Evolutionary conservation across 1,140 invertebrate species (phyloP), one percentile per base, ranked within the genome.

Genomic region (Phymastichus coffea): DNA sequence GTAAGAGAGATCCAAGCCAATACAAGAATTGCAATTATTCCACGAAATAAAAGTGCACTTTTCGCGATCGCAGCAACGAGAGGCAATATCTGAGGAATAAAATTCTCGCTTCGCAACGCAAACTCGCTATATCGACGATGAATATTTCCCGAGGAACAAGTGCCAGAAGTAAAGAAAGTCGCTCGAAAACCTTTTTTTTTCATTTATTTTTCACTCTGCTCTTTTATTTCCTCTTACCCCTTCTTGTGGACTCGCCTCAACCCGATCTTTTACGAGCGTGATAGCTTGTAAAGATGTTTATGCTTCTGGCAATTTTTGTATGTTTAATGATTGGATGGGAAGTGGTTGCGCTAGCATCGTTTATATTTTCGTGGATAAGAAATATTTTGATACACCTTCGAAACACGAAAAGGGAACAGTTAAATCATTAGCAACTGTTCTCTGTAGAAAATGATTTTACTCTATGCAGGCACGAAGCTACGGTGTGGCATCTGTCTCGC

Each of bases 111-210:
- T 15, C 44, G 26, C 38, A 43, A 43, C 43, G 23, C 19, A 44
- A 54, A 54, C 25, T 54, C 44, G 22, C 15, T n/a, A n/a, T 44
- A 30, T 33, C 44, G 30, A 30, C 19, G 17, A 54, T 54, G 25
- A 22, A 54, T 44, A 33, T 22, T 30, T 30, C 25, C 15, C n/a
- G 23, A 44, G 15, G 40, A 12, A 15, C 4, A 28, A 22, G 35
- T 33, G 6, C 14, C 35, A 30, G 33, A 25, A 6, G 22, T 37
- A n/a, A n/a, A n/a, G n/a, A 28, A 33, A 3, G 17, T 54, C n/a
- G n/a, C n/a, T n/a, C 26, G 22, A 38, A 20, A 41, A 54, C 15
- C 37, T 52, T n/a, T n/a, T n/a, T 52, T 40, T 37, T 28, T 53
- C 51, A 41, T 53, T 53, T 53, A 53, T n/a, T 17, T 41, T 53